Conservation (phyloP, 2,888 invertebrate species). For the Lysandra bellargus region DNA sequence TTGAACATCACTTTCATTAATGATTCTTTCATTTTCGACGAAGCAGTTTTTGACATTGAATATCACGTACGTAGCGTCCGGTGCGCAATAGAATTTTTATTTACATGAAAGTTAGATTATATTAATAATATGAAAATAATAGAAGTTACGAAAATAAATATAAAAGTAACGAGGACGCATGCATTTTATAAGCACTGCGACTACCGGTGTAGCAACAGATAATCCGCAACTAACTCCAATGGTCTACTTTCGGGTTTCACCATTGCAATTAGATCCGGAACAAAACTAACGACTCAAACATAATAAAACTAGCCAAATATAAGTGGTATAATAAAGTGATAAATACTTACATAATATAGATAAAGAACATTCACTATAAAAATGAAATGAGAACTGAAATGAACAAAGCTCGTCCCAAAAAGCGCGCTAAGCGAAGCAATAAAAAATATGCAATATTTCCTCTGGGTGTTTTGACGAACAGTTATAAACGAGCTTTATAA, state of each 20-base stretch:
- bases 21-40: not conserved
- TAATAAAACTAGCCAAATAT: not conserved
- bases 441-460: slow-evolving; percentile 36
- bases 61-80: slow-evolving; percentile 40
- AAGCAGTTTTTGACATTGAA: not conserved
- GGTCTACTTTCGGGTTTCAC: not conserved
- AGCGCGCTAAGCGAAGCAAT: slow-evolving; percentile 46
- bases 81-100: slow-evolving; percentile 37
- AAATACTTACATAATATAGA: slow-evolving; percentile 23
- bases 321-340: not conserved
- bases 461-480: slow-evolving; percentile 2
- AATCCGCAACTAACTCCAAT: not conserved
- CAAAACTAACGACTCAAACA: not conserved
- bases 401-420: slow-evolving; percentile 47
- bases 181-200: slow-evolving; percentile 10
- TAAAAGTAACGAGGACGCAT: slow-evolving; percentile 31
- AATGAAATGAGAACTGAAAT: slow-evolving; percentile 36
- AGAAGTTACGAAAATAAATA: slow-evolving; percentile 42
- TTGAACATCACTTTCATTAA: not conserved
- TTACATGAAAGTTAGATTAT: slow-evolving; percentile 44
- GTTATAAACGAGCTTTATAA: not conserved
- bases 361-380: slow-evolving; percentile 34
- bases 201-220: not conserved
- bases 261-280: not conserved
- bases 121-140: slow-evolving; percentile 47